Evolutionary conservation across 2,888 invertebrate genomes (phyloP), one percentile per base, ranked within the genome.

Genomic region (Phasia obesa): DNA sequence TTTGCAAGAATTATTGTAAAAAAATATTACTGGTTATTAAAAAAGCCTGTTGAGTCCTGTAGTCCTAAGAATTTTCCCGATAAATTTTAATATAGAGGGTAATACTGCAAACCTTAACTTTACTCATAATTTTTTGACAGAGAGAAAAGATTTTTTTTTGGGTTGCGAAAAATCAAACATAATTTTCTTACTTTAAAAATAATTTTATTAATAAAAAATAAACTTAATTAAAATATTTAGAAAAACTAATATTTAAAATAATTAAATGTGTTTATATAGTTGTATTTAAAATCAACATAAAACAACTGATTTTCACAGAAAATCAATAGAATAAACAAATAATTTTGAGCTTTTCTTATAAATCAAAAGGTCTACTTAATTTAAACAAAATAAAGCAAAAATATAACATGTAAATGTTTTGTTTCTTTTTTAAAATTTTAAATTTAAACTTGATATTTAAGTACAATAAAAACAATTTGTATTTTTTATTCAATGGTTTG

Each of bases 301-400:
- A 70, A 79, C 49, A 57, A 42, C 67, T 85, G 85, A 87, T 86
- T 87, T 87, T 87, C 87, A 87, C 85, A 86, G 87, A 87, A 87
- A 87, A 87, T 85, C 86, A 84, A 79, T 60, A 44, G 9, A 76
- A 53, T 44, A 47, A 77, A 77, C 67, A 78, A 77, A 82, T 57
- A 67, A 81, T 84, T 64, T 67, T 79, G 77, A 75, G 67, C 77
- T 74, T 81, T 75, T 35, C 65, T 69, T 67, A 27, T 67, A 13
- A 64, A 35, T 78, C 64, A 49, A 60, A 35, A 27, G 27, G 27
- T 62, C 13, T 60, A 60, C 67, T 35, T 35, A 1, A 1, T 71
- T 76, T 79, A 67, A 67, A 79, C 44, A 47, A 67, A 59, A 44
- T 59, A 21, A 23, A 31, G n/a, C 53, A 49, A 62, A n/a, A 35